Base-by-base conservation (phyloP, 2,113 vertebrate species). In the Polypterus bichir region DNA sequence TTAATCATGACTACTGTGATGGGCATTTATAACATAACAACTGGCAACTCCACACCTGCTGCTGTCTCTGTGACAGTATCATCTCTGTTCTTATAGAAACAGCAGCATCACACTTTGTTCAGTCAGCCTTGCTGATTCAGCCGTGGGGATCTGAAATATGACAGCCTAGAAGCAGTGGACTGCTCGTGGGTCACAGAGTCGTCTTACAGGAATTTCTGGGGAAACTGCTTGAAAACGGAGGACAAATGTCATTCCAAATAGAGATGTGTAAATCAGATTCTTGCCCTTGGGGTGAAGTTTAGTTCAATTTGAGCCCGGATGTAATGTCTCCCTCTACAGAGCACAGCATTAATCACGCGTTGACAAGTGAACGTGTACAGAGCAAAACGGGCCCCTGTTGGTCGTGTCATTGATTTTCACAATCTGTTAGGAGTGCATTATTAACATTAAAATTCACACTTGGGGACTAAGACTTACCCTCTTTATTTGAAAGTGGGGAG, bases 221-320 rank as follows among this genome's bases (percentile, higher is more conserved):
- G 79, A 87, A 92, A 86, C 74, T 75, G 77, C 79, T 88, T 82
- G 82, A 89, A 82, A 90, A 84, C 78, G 79, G 77, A 86, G 86
- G 85, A 89, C 82, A 84, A 87, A 84, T 87, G 85, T 88, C 86
- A 88, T 79, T 80, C 77, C 76, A 78, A 86, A 89, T 79, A 84
- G 81, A 89, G 87, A 89, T 84, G 88, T 89, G 87, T 84, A 87
- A 89, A 83, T 88, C 82, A 82, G 84, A 82, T 79, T 85, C 76
- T 73, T 86, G 84, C 86, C 86, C 80, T 62, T 7, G 81, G 82
- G 89, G 80, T 84, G 75, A 86, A 82, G 82, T 87, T 85, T 88
- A 80, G 81, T 81, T 84, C 77, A 76, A 68, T 80, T 86, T 76
- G 85, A 85, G 79, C 79, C 78, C 71, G 74, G 83, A 79, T 88